phyloP scores from a whole-genome alignment of 2,888 invertebrate species.

The Hipparchia sbordonii region DNA sequence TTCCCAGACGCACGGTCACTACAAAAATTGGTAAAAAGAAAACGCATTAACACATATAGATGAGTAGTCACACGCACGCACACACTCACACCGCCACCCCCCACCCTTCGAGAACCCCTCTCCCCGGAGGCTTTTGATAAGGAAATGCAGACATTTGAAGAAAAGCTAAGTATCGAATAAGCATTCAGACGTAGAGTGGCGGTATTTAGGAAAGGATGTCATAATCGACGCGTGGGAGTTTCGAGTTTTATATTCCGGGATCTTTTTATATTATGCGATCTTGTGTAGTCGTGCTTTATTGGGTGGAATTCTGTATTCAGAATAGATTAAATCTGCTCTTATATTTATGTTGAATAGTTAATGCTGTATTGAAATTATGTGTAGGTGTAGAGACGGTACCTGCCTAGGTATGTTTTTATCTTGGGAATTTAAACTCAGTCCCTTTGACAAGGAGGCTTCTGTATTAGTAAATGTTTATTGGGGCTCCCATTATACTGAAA shows the following conservation, averaged over 20 bases:
- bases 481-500: too few species aligned
- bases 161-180: conserved; percentile 79
- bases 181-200: conserved; percentile 64
- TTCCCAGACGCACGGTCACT: conserved; percentile 53
- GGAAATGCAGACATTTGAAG: conserved; percentile 83
- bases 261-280: conserved; percentile 28
- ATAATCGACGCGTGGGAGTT: conserved; percentile 52
- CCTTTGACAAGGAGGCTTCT: too few species aligned
- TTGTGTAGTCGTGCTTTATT: conserved; percentile 10
- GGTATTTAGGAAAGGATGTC: conserved; percentile 65
- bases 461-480: too few species aligned
- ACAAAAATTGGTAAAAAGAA: conserved; percentile 82
- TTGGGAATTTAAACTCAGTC: too few species aligned
- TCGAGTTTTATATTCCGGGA: conserved; percentile 33
- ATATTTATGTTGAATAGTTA: not conserved
- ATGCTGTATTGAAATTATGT: not conserved
- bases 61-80: conserved; percentile 76
- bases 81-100: conserved; percentile 47
- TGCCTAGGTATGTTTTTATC: too few species aligned
- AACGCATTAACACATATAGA: conserved; percentile 83
- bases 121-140: conserved; percentile 77
- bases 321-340: not conserved
- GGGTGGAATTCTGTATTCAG: not conserved
- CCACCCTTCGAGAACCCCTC: conserved; percentile 70
- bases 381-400: too few species aligned